A percentile compares a stretch with the other conserved stretches of the same genome.
Conservation (phyloP, 2,888 invertebrate species). For the Callinectes sapidus region DNA sequence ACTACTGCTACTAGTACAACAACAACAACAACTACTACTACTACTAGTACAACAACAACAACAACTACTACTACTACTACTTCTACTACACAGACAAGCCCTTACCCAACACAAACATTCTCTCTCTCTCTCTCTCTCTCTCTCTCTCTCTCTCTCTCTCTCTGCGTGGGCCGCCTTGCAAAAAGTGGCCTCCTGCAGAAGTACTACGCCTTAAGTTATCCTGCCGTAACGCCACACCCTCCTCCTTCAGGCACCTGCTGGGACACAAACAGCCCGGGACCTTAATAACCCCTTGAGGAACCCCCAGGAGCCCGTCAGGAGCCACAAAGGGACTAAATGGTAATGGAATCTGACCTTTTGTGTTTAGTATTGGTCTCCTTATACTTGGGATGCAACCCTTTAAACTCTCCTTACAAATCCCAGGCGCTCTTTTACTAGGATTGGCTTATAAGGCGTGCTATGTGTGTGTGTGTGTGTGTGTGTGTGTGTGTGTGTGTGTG, state of each 20-base stretch:
- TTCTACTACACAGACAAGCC: too few relatives aligned
- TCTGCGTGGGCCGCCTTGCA: neutral
- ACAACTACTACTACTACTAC: too few relatives aligned
- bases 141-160: neutral
- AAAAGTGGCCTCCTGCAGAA: neutral
- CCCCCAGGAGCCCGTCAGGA: neutral
- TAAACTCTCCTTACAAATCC: neutral
- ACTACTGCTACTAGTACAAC: too few relatives aligned
- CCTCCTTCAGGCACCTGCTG: slow-evolving; percentile 1
- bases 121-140: neutral
- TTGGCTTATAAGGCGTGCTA: neutral
- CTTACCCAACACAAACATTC: neutral
- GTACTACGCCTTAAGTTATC: neutral
- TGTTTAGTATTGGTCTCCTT: too few relatives aligned
- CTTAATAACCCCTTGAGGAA: neutral
- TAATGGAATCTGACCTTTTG: neutral
- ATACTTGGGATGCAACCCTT: neutral
- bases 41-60: neutral
- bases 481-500: slow-evolving; percentile 14
- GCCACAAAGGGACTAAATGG: neutral
- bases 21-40: too few relatives aligned
- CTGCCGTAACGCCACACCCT: neutral
- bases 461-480: slow-evolving; percentile 38
- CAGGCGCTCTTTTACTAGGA: neutral
- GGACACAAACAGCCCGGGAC: neutral